Evolutionary conservation across 1,140 invertebrate species (phyloP), one percentile per base, ranked within the genome.

Genomic region (Conus ventricosus): DNA sequence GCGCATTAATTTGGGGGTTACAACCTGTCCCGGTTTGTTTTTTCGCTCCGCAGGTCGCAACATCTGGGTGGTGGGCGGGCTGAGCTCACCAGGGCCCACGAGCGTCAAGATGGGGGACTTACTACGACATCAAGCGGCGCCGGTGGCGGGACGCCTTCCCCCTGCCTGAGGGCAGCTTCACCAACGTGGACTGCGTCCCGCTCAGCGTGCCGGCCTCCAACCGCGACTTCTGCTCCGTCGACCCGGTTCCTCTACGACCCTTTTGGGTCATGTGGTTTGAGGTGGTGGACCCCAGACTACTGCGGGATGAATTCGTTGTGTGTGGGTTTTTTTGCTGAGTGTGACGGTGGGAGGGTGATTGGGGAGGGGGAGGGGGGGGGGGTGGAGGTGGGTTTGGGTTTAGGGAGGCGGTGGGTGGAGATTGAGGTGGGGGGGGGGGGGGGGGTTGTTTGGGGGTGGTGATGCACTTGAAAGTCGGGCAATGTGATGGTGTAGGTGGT

Each of bases 191-290:
- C 76, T 89, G 89, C 85, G 89, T 88, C 78, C 81, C 90, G 13
- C 90, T 93, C 11, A 90, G 87, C 71, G 88, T 93, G 13, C 90
- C 91, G 1, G 88, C 88, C 8, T 76, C 71, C 87, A 93, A 93
- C 84, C 91, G 86, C n/a, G 91, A 92, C 57, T 91, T 92, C 76
- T 91, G 88, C 83, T 90, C 90, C 85, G 84, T 90, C 11, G 92
- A 92, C 75, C 75, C 76, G 90, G 13, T 89, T 89, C 23, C 88
- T 93, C 78, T 93, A 91, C 86, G 91, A 93, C 57, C 90, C 90
- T 76, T 93, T 76, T 93, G 91, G 91, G 89, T 93, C 17, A 88
- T 93, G 88, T 93, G 92, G 92, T 93, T 10, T 60, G 57, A 60
- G 39, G 39, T 39, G 39, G 39, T 1, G 63, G 63, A n/a, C 15